Evolutionary conservation across 2,797 vertebrate species (phyloP).

Genomic region (Pachyuromys duprasi): DNA sequence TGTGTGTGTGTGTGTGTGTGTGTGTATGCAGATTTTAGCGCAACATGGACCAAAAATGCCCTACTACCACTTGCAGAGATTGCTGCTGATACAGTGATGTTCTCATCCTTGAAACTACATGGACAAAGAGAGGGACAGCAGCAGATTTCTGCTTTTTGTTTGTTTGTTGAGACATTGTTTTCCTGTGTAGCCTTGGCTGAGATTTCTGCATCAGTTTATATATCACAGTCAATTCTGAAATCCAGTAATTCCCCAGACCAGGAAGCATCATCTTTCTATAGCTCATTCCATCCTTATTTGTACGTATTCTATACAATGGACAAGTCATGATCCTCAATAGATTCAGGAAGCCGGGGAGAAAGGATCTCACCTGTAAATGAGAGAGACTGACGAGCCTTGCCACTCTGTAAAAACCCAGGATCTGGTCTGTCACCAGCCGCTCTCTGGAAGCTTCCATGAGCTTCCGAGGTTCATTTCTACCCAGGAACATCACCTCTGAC

Average conservation of each 20-base stretch:
- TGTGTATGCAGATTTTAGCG: background rate
- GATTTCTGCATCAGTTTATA: background rate
- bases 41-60: background rate
- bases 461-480: background rate
- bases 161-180: no score
- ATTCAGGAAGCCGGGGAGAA: background rate
- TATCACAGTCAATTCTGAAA: background rate
- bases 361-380: background rate
- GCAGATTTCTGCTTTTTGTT: background rate
- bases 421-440: accelerated
- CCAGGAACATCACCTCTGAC: background rate
- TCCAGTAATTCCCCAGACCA: background rate
- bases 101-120: background rate
- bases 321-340: background rate
- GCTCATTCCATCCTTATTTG: background rate
- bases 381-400: background rate
- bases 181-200: no score
- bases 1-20: background rate
- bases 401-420: background rate
- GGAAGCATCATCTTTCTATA: background rate
- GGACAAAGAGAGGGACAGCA: background rate
- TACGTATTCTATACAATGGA: background rate
- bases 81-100: background rate
- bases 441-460: background rate
- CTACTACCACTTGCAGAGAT: background rate